A percentile compares a stretch with the other conserved stretches of the same genome.
These are phyloP conservation scores for Drosophila biarmipes DNA, from an alignment of 1,140 invertebrate genomes.

Conservation along the genomic window DNA sequence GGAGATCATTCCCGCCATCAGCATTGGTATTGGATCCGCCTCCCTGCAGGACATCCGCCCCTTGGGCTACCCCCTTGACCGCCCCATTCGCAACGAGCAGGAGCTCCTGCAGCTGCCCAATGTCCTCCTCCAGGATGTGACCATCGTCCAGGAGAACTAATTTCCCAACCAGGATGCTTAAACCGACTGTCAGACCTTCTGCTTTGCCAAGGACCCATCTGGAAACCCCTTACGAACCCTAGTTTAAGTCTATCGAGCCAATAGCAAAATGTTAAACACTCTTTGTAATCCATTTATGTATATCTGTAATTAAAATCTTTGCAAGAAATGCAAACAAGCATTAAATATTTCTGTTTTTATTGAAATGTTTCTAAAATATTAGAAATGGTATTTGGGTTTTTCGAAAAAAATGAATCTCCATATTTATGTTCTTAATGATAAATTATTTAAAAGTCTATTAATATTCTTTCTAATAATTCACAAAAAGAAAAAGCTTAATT, in stretches of 20 bases:
- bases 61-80: slow-evolving; percentile 84
- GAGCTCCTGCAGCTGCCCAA: slow-evolving; percentile 73
- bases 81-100: slow-evolving; percentile 70
- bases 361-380: no score
- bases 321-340: slow-evolving; percentile 69
- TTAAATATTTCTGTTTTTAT: slow-evolving; percentile 16
- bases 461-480: no score
- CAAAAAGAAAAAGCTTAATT: no score
- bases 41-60: slow-evolving; percentile 56
- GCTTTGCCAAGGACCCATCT: not conserved
- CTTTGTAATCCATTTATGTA: slow-evolving; percentile 19
- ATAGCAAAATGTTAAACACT: slow-evolving; percentile 24
- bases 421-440: not conserved
- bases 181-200: slow-evolving; percentile 7
- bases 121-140: slow-evolving; percentile 73
- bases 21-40: slow-evolving; percentile 52
- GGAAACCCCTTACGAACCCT: slow-evolving; percentile 8
- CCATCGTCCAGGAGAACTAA: slow-evolving; percentile 76
- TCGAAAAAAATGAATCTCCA: not conserved
- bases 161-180: no score
- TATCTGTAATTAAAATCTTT: slow-evolving; percentile 49
- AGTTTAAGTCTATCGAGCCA: slow-evolving; percentile 20
- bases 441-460: no score
- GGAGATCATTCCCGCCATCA: slow-evolving; percentile 21
- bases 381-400: no score